Base-by-base conservation (phyloP, 2,113 vertebrate species). In the Phylloscopus trochiloides region DNA sequence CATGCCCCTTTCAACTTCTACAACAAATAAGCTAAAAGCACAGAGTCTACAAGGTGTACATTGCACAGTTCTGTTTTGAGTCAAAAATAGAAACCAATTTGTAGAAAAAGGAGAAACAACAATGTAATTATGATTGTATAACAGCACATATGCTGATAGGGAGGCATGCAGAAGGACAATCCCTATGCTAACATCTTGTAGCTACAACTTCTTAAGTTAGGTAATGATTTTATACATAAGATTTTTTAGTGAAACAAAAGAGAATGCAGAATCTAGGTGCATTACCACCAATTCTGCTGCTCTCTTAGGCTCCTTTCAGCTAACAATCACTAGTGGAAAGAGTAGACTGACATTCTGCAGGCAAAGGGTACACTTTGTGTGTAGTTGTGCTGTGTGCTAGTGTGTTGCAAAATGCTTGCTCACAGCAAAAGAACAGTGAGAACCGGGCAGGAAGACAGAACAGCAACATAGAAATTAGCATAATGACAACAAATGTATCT, bases 371-470 rank as follows among this genome's bases (percentile, higher is more conserved):
- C 0, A 9, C 18, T 77, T 77, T 47, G 34, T 34, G 34, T 34
- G 34, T 34, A 34, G 34, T 34, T 34, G 34, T 34, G 34, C 34
- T 34, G 34, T 34, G 34, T 34, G 32, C n/a, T 59, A 77, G 26
- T 36, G 55, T 52, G 52, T 42, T 94, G 73, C 34, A 86, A 76
- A 88, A 24, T 17, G 34, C 17, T 66, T 77, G 25, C 74, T 92
- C 45, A 45, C 42, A 93, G 52, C 40, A 92, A 94, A 72, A 25
- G 36, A 82, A 74, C 34, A 24, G 48, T 4, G 8, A 70, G 57
- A 90, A 73, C 32, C 9, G 58, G 43, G n/a, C 14, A 65, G 20
- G n/a, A 76, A 93, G 82, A 73, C 0, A 76, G 10, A 86, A 59
- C 9, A 51, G 43, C 17, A 55, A 75, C 61, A 90, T 51, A 45